phyloP scores from a whole-genome alignment of 2,888 invertebrate genomes.

The Thelaira solivaga region DNA sequence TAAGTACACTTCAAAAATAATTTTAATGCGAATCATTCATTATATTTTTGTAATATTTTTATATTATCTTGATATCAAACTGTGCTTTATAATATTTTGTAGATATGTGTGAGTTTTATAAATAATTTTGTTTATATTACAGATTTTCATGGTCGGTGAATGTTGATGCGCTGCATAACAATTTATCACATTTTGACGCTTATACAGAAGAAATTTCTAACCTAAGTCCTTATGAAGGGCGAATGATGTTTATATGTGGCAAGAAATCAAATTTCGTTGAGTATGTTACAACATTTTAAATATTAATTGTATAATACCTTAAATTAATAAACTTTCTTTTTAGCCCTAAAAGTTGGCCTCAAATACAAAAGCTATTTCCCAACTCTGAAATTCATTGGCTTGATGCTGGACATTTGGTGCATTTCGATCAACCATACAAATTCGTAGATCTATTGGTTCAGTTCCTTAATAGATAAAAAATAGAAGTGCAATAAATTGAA shows the following conservation, averaged over 20 bases:
- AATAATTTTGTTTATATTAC: neutral
- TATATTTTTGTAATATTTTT: no score
- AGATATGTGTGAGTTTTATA: neutral
- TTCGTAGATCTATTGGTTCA: slow-evolving; percentile 76
- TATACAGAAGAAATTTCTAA: slow-evolving; percentile 59
- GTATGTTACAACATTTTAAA: slow-evolving; percentile 78
- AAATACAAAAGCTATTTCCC: slow-evolving; percentile 83
- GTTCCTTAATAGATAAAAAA: slow-evolving; percentile 73
- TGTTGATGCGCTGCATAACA: slow-evolving; percentile 83
- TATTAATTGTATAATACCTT: neutral
- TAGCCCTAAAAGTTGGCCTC: slow-evolving; percentile 79
- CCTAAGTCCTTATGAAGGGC: slow-evolving; percentile 53
- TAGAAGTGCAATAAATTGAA: no score
- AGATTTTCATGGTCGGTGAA: slow-evolving; percentile 85
- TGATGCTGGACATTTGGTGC: slow-evolving; percentile 95
- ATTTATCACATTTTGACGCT: slow-evolving; percentile 78
- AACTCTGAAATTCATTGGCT: slow-evolving; percentile 77
- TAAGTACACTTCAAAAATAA: slow-evolving; percentile 65
- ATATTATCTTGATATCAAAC: no score
- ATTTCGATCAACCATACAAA: slow-evolving; percentile 88
- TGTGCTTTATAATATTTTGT: no score
- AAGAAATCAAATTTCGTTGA: slow-evolving; percentile 88
- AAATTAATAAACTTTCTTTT: slow-evolving; percentile 42
- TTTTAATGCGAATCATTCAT: no score
- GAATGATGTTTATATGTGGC: slow-evolving; percentile 89